Evolutionary conservation across 2,888 invertebrate species (phyloP), one percentile per base, ranked within the genome.

Genomic region (Ischnus inquisitorius): DNA sequence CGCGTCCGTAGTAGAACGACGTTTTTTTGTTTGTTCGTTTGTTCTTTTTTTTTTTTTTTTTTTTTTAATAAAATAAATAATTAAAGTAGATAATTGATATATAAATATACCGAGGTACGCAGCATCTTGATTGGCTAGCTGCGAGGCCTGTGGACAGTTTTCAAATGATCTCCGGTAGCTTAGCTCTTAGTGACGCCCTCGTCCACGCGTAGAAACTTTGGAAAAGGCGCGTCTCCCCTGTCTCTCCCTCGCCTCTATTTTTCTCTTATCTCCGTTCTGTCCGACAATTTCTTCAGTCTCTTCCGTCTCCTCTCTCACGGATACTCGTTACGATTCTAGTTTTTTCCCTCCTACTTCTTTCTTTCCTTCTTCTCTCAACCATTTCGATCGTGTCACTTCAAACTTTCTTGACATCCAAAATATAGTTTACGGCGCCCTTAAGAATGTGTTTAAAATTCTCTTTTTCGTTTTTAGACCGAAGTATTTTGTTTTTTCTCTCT

Each of bases 111-210:
- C 93, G 93, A 91, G 93, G 93, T 90, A 91, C 92, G 93, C 93
- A 90, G 93, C 92, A 92, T 92, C 92, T 92, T 90, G 91, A 93
- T 93, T 93, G 93, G 93, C 93, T 92, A 84, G 93, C 93, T 90
- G 93, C 92, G 93, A 89, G 86, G 90, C 93, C 93, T 93, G 93
- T 92, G 91, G 92, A 93, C 93, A 93, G 93, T 93, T 93, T 93
- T 93, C 93, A 92, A 93, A 93, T 93, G 93, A 93, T 93, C 93
- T 93, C 93, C 92, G 92, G 92, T 93, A 93, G 93, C 91, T 92
- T 93, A 93, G 93, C 92, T 93, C 90, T 92, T 93, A 93, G 93
- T 91, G 91, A 89, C 91, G 88, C 87, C 89, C 90, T 91, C 89
- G 87, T 88, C 88, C 89, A 88, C 84, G 84, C 85, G 88, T 79